Base-by-base conservation (phyloP, 2,797 vertebrate species). In the Hirundo rustica region DNA sequence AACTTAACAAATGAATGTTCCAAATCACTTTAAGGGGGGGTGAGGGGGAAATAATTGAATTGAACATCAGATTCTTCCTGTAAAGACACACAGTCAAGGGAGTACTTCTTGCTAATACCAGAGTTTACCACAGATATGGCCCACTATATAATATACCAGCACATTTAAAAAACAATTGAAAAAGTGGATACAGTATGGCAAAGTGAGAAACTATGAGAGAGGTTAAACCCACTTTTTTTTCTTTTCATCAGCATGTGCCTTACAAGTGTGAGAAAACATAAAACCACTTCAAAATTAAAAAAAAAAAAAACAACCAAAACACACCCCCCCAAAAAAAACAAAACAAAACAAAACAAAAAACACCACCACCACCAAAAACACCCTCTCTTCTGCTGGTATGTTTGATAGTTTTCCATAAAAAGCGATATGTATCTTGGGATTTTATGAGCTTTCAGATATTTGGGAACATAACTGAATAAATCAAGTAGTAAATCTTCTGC, bases 391-490 rank as follows among this genome's bases (percentile, higher is more conserved):
- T 72, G 16, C 11, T 72, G 11, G 8, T 29, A 14, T 34, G 27
- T 71, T 80, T 80, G 57, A 77, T 34, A 86, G 30, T 54, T 93
- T 94, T 60, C 93, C 88, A 78, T 75, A 84, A 88, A 93, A 95
- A 95, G 47, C 3, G 5, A 23, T 51, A 68, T 0, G 0, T 47
- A 36, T 77, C 45, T 80, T 57, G 25, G 51, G 27, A 34, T 86
- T 92, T 93, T 60, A 84, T n/a, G 21, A 90, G n/a, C 47, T 81
- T 88, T 72, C 68, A 26, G 72, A 65, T 94, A 73, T 73, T 95
- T 86, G 36, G 73, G 66, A 88, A 79, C 66, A 72, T 7, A 38
- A 42, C 47, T 48, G 54, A 88, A 96, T 94, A 95, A 95, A 92
- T 93, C 92, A 95, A 94, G 58, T 20, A 16, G 13, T 92, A 74